phyloP scores from a whole-genome alignment of 2,888 invertebrate species.

The Corythucha ciliata region DNA sequence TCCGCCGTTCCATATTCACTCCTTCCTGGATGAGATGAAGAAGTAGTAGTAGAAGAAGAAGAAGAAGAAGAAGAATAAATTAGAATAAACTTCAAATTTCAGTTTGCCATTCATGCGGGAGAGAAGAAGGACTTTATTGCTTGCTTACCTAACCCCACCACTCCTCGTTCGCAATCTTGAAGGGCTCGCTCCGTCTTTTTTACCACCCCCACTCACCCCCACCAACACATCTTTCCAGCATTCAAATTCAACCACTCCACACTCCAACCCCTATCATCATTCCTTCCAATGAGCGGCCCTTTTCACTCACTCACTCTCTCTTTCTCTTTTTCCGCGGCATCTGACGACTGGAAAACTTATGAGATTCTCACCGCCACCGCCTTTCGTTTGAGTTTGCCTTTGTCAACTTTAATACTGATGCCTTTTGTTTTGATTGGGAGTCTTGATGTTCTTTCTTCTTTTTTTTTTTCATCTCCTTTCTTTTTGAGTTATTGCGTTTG shows the following conservation, averaged over 20 bases:
- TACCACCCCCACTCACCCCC: slow-evolving; percentile 17
- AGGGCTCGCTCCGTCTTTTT: slow-evolving; percentile 11
- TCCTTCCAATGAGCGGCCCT: neutral
- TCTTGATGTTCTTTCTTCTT: neutral
- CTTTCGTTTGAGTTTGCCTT: neutral
- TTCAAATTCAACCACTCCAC: slow-evolving; percentile 4
- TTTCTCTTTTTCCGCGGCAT: neutral
- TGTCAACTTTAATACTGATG: slow-evolving; percentile 6
- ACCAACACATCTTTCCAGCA: too few species aligned
- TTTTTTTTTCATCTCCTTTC: slow-evolving; percentile 5
- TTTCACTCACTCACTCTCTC: neutral
- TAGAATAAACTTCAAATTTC: slow-evolving; percentile 33
- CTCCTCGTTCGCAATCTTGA: slow-evolving; percentile 7
- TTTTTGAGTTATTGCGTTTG: neutral
- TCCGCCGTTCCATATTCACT: slow-evolving; percentile 19
- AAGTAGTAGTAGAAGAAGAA: too few species aligned
- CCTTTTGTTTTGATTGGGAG: slow-evolving; percentile 5
- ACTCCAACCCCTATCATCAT: neutral
- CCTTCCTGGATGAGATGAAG: too few species aligned
- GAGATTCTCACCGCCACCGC: neutral
- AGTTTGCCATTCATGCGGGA: slow-evolving; percentile 31
- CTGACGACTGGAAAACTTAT: slow-evolving; percentile 5
- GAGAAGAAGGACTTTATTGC: slow-evolving; percentile 21
- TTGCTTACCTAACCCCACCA: slow-evolving; percentile 23
- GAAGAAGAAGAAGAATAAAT: slow-evolving; percentile 27